phyloP scores from a whole-genome alignment of 2,113 vertebrate species.

The Lepidothrix coronata region DNA sequence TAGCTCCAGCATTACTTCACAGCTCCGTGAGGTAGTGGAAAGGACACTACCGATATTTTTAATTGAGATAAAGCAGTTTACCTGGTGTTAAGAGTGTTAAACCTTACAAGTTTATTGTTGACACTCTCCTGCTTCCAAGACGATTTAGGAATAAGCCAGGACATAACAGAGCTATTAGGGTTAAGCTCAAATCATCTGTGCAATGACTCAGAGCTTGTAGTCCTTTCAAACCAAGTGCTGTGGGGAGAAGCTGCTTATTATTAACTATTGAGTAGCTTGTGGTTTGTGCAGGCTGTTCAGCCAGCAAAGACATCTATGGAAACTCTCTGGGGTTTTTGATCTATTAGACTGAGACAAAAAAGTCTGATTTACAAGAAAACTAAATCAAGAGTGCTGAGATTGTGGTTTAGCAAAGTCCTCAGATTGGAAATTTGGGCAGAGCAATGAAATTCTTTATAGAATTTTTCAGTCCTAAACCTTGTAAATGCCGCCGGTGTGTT shows the following conservation, averaged over 20 bases:
- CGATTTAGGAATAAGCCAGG: conserved; percentile 45
- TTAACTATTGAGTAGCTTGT: conserved; percentile 47
- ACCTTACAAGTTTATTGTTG: conserved; percentile 26
- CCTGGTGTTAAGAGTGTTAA: conserved; percentile 7
- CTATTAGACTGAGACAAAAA: neutral
- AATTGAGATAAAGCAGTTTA: conserved; percentile 42
- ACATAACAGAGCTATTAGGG: conserved; percentile 51
- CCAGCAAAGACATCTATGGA: neutral
- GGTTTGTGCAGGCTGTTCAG: neutral
- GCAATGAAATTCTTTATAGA: neutral
- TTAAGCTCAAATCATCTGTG: conserved; percentile 60
- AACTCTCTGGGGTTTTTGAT: neutral
- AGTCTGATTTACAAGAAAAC: neutral
- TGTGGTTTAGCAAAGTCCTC: neutral
- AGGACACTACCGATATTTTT: neutral
- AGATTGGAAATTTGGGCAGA: neutral
- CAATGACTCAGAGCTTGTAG: conserved; percentile 57
- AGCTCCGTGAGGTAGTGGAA: conserved; percentile 44
- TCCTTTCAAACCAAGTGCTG: conserved; percentile 46
- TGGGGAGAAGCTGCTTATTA: conserved; percentile 12
- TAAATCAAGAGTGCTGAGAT: neutral
- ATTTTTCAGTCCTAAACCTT: neutral
- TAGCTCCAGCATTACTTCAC: conserved; percentile 52
- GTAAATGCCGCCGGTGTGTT: neutral
- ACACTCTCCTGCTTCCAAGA: conserved; percentile 23